Conservation (phyloP, 2,797 vertebrate species). For the Muscicapa striata region DNA sequence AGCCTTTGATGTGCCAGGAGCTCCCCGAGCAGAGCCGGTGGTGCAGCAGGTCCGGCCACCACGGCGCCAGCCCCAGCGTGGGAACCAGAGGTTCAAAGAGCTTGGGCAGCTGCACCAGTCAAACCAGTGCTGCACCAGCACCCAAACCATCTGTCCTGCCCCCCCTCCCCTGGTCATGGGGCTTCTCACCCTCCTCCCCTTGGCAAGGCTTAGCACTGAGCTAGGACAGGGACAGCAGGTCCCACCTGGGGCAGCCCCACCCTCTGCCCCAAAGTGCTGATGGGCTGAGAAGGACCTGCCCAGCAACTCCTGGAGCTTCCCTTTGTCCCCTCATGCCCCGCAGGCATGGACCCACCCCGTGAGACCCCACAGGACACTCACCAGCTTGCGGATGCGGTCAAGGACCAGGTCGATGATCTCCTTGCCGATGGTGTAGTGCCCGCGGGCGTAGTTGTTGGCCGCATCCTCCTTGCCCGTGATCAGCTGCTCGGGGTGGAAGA, state of each 20-base stretch:
- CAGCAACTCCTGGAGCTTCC: neutral
- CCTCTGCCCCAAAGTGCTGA: neutral
- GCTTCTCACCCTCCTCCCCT: neutral
- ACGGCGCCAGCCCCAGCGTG: neutral
- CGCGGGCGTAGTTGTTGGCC: slow-evolving; percentile 80
- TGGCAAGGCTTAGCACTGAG: neutral
- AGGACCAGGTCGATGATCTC: slow-evolving; percentile 78
- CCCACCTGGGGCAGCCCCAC: too few relatives aligned
- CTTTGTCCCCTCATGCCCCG: neutral
- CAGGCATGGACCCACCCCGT: neutral
- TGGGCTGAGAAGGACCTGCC: neutral
- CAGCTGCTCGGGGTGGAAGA: slow-evolving; percentile 75
- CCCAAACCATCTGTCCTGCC: neutral
- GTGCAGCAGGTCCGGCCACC: neutral
- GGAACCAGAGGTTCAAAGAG: slow-evolving; percentile 35
- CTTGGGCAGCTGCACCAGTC: neutral
- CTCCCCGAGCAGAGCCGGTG: neutral
- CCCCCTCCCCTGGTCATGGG: neutral
- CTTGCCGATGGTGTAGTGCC: slow-evolving; percentile 80
- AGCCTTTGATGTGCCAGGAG: neutral
- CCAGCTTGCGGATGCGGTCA: slow-evolving; percentile 73
- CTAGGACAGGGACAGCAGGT: neutral
- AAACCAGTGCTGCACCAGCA: neutral
- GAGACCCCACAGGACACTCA: neutral
- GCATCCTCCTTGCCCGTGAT: slow-evolving; percentile 71